phyloP scores from a whole-genome alignment of 1,140 invertebrate species.

The Odontomachus brunneus region DNA sequence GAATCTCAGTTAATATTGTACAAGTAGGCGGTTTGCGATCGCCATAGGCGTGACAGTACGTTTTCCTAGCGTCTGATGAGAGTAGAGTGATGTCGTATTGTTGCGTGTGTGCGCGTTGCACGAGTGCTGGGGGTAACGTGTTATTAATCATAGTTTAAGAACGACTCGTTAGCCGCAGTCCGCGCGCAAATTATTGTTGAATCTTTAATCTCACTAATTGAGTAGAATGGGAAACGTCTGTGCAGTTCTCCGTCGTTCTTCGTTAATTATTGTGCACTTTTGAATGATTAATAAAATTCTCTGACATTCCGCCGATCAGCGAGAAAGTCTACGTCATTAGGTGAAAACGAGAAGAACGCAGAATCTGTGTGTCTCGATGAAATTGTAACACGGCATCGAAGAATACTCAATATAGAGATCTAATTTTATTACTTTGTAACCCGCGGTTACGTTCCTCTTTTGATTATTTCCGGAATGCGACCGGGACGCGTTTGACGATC shows the following conservation, averaged over 20 bases:
- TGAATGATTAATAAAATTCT: background rate
- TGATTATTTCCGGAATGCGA: constrained; percentile 17
- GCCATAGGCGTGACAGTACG: constrained; percentile 2
- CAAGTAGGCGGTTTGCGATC: background rate
- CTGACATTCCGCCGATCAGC: no score
- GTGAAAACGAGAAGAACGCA: no score
- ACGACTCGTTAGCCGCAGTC: constrained; percentile 49
- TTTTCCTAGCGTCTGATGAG: constrained; percentile 35
- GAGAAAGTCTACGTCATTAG: no score
- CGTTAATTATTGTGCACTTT: constrained; percentile 31
- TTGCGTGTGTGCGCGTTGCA: background rate
- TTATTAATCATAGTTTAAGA: constrained; percentile 60
- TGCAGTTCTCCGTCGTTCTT: constrained; percentile 16
- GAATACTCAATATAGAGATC: no score
- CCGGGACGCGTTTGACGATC: constrained; percentile 3
- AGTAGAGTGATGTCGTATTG: background rate
- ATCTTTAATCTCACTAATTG: no score
- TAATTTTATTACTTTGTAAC: no score
- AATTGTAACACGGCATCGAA: no score
- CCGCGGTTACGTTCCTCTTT: constrained; percentile 13
- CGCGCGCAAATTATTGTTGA: constrained; percentile 50
- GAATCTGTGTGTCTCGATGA: no score
- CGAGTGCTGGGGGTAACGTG: constrained; percentile 3
- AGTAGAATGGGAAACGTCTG: constrained; percentile 11
- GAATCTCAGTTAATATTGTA: constrained; percentile 63